Percentiles rank a stretch among this genome's conserved stretches.
phyloP scores from a whole-genome alignment of 2,888 invertebrate genomes.

The Dyspetes luteomarginatus region DNA sequence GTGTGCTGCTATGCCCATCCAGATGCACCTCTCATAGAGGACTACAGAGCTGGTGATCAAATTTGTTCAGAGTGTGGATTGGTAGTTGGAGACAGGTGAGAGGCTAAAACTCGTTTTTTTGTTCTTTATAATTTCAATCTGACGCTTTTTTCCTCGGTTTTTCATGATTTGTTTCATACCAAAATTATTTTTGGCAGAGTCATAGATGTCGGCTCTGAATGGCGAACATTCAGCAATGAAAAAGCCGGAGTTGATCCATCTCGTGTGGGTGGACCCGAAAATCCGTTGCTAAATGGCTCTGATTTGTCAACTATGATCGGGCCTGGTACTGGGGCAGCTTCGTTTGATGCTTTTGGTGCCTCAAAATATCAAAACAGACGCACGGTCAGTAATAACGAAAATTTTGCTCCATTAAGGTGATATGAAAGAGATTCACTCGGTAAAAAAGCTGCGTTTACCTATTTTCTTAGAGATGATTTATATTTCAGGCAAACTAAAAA shows the following conservation, averaged over 20 bases:
- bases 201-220: conserved; percentile 99
- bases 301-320: conserved; percentile 99
- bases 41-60: conserved; percentile 99
- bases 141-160: not conserved
- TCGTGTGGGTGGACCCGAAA: conserved; percentile 99
- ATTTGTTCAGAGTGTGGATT: conserved; percentile 99
- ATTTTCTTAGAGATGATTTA: too few relatives aligned
- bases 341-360: conserved; percentile 93
- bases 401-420: too few relatives aligned
- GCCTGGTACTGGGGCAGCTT: conserved; percentile 88
- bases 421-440: too few relatives aligned
- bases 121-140: conserved; percentile 8
- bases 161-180: not conserved
- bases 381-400: conserved; percentile 85
- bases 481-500: too few relatives aligned
- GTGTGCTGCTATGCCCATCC: conserved; percentile 97
- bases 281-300: conserved; percentile 96
- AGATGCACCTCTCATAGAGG: conserved; percentile 97
- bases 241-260: conserved; percentile 98
- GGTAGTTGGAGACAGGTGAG: conserved; percentile 98
- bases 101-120: not conserved
- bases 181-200: conserved; percentile 87
- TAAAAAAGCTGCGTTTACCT: too few relatives aligned
- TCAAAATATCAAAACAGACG: conserved; percentile 87
- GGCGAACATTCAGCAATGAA: conserved; percentile 99